Evolutionary conservation across 2,888 invertebrate genomes (phyloP), one percentile per base, ranked within the genome.

Genomic region (Yponomeuta sedellus): DNA sequence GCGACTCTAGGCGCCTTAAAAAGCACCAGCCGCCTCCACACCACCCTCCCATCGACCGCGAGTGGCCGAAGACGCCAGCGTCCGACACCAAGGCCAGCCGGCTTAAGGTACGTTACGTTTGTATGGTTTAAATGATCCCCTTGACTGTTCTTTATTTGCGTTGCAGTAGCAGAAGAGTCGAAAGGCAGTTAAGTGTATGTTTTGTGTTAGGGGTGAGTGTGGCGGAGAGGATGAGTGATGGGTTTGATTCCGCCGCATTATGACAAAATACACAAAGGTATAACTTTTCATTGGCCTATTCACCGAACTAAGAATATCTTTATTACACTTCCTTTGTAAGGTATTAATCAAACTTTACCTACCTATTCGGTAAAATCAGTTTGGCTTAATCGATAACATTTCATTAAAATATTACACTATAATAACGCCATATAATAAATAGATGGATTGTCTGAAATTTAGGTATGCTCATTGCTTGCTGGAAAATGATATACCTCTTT

Each of bases 71-170:
- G 81, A 75, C 78, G 81, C 88, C 89, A 86, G 86, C 87, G 87
- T 88, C 86, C 76, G 83, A 85, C 82, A 75, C 82, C 82, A 79
- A 80, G 80, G 80, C 83, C 77, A 82, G 78, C 83, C 82, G 85
- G 81, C 81, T 81, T 79, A 86, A 88, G 64, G 59, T 64, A 64
- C 19, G 22, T 57, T 34, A 72, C 74, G 70, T 75, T 74, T 75
- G 72, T 72, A 67, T 72, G 58, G n/a, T 75, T 71, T 67, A 71
- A 73, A 73, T 75, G 77, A 77, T 34, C 78, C 80, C 79, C 75
- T 80, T 80, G 80, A 40, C 22, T 19, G 19, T 44, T n/a, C 20
- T 64, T 25, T 16, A 44, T 52, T 34, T 19, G 34, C 16, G 58
- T 58, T 58, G 58, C 22, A 58, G 19, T 20, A 59, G 59, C 20